Base-by-base conservation (phyloP, 2,113 vertebrate genomes). In the Cyanocitta stelleri region DNA sequence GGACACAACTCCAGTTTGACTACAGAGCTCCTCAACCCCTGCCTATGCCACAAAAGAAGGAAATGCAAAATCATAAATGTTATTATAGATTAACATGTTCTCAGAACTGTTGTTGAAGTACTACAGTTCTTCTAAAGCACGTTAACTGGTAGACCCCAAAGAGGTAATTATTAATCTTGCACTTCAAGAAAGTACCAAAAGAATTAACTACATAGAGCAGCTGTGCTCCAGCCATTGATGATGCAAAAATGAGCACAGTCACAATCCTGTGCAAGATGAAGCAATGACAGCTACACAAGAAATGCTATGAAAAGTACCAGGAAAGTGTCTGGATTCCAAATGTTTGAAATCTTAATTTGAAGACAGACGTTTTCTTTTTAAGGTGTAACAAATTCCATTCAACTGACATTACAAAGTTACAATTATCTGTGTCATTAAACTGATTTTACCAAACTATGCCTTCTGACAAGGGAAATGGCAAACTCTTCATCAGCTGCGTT, bases 11-110 rank as follows among this genome's bases (percentile, higher is more conserved):
- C 22, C 62, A 46, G 24, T 39, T 66, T 29, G 56, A 67, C 37
- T 32, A 26, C 22, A 77, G n/a, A 87, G 30, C 39, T 82, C 10
- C 69, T 26, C 12, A 93, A 82, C 85, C 86, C 10, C 67, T 64
- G 48, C 15, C 78, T 24, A 13, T 5, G 33, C 37, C 74, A 79
- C 3, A 1, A 20, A 27, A 52, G 7, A 37, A 71, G n/a, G 54
- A 67, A 92, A 87, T 3, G 54, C 1, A 7, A 39, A 71, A 59
- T 64, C 7, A 35, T 8, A 67, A 2, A 0, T 11, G 37, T 44
- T 63, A 48, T 16, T 61, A 21, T 0, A 68, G 18, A 55, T 7
- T 26, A 78, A 22, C 1, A 1, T 1, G 7, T 19, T 44, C 44
- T 66, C 35, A 67, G 76, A 69, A 54, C 1, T 27, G 20, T 44